Base-by-base conservation (phyloP, 2,797 vertebrate genomes). In the Muscicapa comitata region DNA sequence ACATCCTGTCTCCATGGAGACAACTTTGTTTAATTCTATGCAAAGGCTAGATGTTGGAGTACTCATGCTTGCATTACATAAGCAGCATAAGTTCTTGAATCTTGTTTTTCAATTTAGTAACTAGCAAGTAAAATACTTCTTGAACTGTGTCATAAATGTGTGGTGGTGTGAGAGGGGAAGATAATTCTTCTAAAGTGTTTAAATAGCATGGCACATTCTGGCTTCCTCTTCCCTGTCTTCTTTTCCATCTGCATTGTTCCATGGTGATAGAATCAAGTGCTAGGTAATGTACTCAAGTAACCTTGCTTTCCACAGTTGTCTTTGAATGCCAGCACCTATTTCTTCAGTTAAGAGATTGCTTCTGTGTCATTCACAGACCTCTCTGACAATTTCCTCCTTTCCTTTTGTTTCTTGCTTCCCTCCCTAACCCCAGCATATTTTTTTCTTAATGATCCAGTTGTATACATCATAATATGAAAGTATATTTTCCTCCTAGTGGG, bases 401-500 rank as follows among this genome's bases (percentile, higher is more conserved):
- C 17, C 7, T 63, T 51, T 57, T 28, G 6, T 62, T 86, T 70
- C 20, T 58, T 59, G 10, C 19, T n/a, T 23, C 13, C 3, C 16
- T 7, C 10, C 2, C 25, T 6, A 13, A 7, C 10, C 6, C 1
- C 6, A 12, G 17, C 8, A 21, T 50, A n/a, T 37, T 57, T 48
- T 68, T 86, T 85, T 79, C 17, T 19, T 50, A 50, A 11, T 48
- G n/a, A 18, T 88, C 11, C 35, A 38, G 5, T 47, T 55, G 12
- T 47, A 13, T 51, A 17, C 4, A 1, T 79, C 67, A 38, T 18
- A 43, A 20, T 43, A 23, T 7, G 4, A 38, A 66, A 37, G 5
- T 38, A 1, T 62, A 5, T 86, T 70, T 93, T 88, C 9, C 9
- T 35, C 4, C 13, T 68, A 28, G 10, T 53, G 28, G 23, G 40